Evolutionary conservation across 2,113 vertebrate genomes (phyloP).

Genomic region (Corythaeola cristata): DNA sequence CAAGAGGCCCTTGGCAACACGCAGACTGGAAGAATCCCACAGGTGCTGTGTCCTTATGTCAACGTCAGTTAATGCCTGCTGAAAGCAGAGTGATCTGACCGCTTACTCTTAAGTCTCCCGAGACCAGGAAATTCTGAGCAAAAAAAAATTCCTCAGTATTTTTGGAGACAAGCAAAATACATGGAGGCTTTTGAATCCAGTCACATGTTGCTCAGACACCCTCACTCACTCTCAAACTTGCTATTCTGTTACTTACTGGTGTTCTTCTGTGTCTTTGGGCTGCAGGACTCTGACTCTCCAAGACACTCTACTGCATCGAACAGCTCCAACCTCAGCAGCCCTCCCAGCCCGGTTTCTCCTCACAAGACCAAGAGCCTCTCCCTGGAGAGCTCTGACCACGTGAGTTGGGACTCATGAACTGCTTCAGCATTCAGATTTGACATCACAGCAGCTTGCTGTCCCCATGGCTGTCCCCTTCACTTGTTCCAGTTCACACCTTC

Average conservation of each 20-base stretch:
- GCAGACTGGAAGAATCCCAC: background rate
- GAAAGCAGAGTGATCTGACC: background rate
- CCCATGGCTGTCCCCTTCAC: constrained; percentile 48
- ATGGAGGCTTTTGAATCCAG: background rate
- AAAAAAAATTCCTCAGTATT: background rate
- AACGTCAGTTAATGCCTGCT: background rate
- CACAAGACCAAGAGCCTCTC: constrained; percentile 97
- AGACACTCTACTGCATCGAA: constrained; percentile 97
- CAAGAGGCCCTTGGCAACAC: background rate
- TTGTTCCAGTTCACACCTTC: constrained; percentile 44
- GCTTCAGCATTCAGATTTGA: constrained; percentile 68
- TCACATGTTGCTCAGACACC: background rate
- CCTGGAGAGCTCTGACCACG: constrained; percentile 93
- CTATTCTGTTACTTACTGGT: background rate
- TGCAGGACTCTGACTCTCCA: constrained; percentile 96
- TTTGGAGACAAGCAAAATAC: background rate
- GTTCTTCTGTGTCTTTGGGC: constrained; percentile 30
- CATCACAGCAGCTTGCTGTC: constrained; percentile 57
- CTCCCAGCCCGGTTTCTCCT: constrained; percentile 92
- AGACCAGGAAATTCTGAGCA: background rate
- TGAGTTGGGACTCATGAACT: constrained; percentile 94
- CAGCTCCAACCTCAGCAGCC: constrained; percentile 99
- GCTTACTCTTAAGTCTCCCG: background rate
- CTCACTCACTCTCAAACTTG: background rate
- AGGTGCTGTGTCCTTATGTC: background rate